These are phyloP conservation scores for Epicauta chinensis DNA, from an alignment of 1,140 invertebrate species.

Conservation along the genomic window DNA sequence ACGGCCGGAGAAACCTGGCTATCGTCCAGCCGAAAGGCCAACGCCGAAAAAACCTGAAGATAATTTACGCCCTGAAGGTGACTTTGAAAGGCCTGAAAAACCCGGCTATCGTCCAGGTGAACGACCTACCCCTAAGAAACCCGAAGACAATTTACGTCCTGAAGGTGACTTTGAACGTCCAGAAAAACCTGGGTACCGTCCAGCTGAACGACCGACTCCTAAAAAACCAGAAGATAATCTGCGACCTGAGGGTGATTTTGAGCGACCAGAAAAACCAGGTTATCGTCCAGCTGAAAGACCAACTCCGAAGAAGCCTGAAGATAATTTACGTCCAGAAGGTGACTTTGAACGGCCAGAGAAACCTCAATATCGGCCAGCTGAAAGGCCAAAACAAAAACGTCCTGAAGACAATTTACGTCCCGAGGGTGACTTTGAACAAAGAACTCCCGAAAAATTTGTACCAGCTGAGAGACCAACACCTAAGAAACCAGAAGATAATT, in stretches of 20 bases:
- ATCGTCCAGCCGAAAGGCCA: slow-evolving; percentile 54
- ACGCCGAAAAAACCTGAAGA: slow-evolving; percentile 44
- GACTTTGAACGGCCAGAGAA: slow-evolving; percentile 48
- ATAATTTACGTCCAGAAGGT: slow-evolving; percentile 54
- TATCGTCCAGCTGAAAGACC: slow-evolving; percentile 44
- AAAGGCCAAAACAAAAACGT: slow-evolving; percentile 40
- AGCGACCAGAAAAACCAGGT: slow-evolving; percentile 39
- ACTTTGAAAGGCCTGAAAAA: slow-evolving; percentile 44
- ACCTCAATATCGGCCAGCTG: slow-evolving; percentile 42
- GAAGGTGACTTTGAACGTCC: slow-evolving; percentile 56
- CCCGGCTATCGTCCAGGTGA: slow-evolving; percentile 40
- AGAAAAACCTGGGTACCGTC: slow-evolving; percentile 39
- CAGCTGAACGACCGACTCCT: slow-evolving; percentile 38
- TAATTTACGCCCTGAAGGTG: slow-evolving; percentile 50
- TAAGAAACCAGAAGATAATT: slow-evolving; percentile 48
- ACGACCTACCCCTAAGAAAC: slow-evolving; percentile 45
- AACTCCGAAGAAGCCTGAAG: slow-evolving; percentile 40
- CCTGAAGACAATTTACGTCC: slow-evolving; percentile 49
- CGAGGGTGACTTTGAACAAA: slow-evolving; percentile 55
- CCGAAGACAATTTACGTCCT: slow-evolving; percentile 51
- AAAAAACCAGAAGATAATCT: slow-evolving; percentile 50
- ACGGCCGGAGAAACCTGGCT: slow-evolving; percentile 49
- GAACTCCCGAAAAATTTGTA: slow-evolving; percentile 37
- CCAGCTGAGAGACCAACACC: slow-evolving; percentile 43
- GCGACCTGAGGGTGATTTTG: slow-evolving; percentile 50